A percentile compares a stretch with the other conserved stretches of the same genome.
Conservation (phyloP, 2,113 vertebrate species). For the Sphaerodactylus townsendi region DNA sequence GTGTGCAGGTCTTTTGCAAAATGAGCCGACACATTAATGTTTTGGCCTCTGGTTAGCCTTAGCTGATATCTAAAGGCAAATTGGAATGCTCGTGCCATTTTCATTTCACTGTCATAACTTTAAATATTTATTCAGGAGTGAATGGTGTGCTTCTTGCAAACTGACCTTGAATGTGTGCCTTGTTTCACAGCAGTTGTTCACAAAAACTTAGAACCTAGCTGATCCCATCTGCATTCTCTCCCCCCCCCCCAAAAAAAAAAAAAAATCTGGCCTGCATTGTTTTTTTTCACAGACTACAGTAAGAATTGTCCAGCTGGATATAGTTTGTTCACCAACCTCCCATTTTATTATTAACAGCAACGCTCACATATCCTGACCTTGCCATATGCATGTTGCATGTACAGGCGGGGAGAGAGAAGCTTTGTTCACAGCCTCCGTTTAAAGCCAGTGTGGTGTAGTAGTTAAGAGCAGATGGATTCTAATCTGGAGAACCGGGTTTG, state of each 20-base stretch:
- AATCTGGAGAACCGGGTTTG: too few relatives aligned
- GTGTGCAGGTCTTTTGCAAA: accelerated
- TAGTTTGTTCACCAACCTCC: neutral
- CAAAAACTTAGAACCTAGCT: neutral
- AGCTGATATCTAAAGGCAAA: neutral
- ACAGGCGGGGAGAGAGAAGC: too few relatives aligned
- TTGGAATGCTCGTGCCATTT: neutral
- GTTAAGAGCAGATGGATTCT: too few relatives aligned
- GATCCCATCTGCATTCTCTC: neutral
- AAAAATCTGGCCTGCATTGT: too few relatives aligned
- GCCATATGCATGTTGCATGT: too few relatives aligned
- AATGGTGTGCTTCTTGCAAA: too few relatives aligned
- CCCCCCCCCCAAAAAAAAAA: too few relatives aligned
- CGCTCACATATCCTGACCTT: too few relatives aligned
- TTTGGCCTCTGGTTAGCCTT: slow-evolving; percentile 14
- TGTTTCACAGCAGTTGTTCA: neutral
- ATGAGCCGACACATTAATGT: neutral
- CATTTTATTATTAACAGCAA: neutral
- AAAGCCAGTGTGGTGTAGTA: too few relatives aligned
- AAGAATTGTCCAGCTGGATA: neutral
- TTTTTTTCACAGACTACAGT: neutral
- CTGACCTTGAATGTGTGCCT: neutral
- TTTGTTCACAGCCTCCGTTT: too few relatives aligned
- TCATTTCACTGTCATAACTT: neutral
- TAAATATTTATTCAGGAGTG: neutral